Conservation (phyloP, 2,113 vertebrate genomes). For the Antigone vipio region DNA sequence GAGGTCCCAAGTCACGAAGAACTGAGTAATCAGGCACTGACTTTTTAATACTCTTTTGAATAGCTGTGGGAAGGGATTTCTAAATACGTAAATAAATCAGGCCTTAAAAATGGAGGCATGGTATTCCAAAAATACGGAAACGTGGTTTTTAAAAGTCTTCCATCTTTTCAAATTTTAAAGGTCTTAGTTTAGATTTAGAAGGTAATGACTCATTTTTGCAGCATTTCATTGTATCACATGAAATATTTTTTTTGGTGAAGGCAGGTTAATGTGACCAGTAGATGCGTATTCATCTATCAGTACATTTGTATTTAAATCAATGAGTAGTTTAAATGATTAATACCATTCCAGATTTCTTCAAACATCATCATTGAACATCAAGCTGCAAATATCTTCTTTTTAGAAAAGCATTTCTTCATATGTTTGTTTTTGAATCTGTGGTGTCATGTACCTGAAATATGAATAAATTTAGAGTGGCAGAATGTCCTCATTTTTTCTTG, state of each 20-base stretch:
- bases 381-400: neutral
- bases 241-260: neutral
- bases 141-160: neutral
- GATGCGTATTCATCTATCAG: neutral
- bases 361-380: neutral
- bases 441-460: neutral
- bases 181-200: neutral
- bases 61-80: neutral
- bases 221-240: neutral
- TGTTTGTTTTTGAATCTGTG: neutral
- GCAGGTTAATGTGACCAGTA: constrained; percentile 35
- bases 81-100: neutral
- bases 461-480: neutral
- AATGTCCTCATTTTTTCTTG: neutral
- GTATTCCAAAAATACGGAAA: neutral
- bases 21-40: neutral
- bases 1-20: neutral
- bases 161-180: neutral
- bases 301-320: neutral
- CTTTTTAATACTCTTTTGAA: neutral
- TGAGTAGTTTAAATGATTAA: constrained; percentile 53
- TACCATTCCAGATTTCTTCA: constrained; percentile 26
- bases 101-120: neutral
- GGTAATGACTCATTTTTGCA: constrained; percentile 17
- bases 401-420: neutral